phyloP scores from a whole-genome alignment of 2,797 vertebrate genomes.

The Carduelis carduelis region DNA sequence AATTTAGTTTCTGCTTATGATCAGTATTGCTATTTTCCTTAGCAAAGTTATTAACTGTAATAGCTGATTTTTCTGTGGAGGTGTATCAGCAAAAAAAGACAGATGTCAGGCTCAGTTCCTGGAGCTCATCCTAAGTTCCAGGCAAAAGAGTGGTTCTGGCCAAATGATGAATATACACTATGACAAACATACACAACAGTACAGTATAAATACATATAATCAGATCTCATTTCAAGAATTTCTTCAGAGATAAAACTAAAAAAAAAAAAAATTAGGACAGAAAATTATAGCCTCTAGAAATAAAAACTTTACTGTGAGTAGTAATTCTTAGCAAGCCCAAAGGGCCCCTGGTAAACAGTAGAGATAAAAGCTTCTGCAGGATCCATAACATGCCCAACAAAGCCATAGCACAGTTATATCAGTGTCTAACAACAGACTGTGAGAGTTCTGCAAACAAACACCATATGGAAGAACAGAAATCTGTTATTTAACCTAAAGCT shows the following conservation, averaged over 20 bases:
- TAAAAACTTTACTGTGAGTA: neutral
- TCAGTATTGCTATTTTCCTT: neutral
- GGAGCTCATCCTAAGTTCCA: neutral
- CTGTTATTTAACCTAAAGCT: conserved; percentile 53
- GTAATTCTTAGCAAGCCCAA: neutral
- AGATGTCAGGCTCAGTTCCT: neutral
- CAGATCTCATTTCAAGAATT: neutral
- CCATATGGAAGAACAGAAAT: conserved; percentile 50
- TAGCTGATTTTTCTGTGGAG: neutral
- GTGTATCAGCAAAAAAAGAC: neutral
- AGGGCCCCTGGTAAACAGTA: neutral
- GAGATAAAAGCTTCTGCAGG: conserved; percentile 13
- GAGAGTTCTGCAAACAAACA: conserved; percentile 51
- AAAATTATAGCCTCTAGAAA: neutral
- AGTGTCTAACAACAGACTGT: neutral
- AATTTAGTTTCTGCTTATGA: neutral
- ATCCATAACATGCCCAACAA: neutral
- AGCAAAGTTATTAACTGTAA: neutral
- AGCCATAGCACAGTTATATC: neutral
- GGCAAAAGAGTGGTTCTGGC: neutral
- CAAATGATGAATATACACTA: neutral
- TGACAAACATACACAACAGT: neutral
- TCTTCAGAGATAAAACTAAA: neutral
- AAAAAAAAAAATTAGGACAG: neutral
- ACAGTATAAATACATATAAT: neutral